Base-by-base conservation (phyloP, 2,797 vertebrate species). In the Myotis myotis region DNA sequence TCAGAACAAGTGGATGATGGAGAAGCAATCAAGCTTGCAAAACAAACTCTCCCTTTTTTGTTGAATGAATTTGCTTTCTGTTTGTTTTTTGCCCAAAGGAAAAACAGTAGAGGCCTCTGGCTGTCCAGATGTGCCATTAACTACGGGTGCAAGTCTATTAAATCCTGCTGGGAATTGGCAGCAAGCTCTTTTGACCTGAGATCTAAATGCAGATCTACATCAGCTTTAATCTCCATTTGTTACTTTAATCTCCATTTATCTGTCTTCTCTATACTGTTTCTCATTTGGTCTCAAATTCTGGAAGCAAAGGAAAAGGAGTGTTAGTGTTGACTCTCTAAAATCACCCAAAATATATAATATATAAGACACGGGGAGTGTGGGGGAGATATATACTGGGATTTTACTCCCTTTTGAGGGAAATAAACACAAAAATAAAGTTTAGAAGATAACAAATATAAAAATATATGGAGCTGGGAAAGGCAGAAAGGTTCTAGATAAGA, bases 141-240 rank as follows among this genome's bases (percentile, higher is more conserved):
- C 25, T 33, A 64, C 0, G 0, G 5, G 79, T 5, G 20, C 79
- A 75, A 68, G 66, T 49, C 86, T 33, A 30, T 66, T 64, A 51
- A 53, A 51, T 71, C 62, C 72, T 60, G 15, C 70, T 72, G 74
- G 75, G 55, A 83, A 86, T 1, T 60, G 55, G 68, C 75, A 51
- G 41, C 23, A 19, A 75, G n/a, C 11, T 36, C 38, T 68, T 86
- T 41, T 20, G 2, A 90, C 53, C 25, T 60, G 64, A 60, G 28
- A 92, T 66, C 86, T 75, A 76, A 93, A 83, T 17, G 28, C 16
- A 41, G 28, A 84, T 66, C 87, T 75, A 66, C 53, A 84, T 51
- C 51, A 33, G 36, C 33, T 79, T 91, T 89, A 68, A 89, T 96
- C 80, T 94, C 80, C 57, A 44, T 75, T 81, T 85, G 80, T 36